Evolutionary conservation across 1,140 invertebrate genomes (phyloP).

Genomic region (Euwallacea similis): DNA sequence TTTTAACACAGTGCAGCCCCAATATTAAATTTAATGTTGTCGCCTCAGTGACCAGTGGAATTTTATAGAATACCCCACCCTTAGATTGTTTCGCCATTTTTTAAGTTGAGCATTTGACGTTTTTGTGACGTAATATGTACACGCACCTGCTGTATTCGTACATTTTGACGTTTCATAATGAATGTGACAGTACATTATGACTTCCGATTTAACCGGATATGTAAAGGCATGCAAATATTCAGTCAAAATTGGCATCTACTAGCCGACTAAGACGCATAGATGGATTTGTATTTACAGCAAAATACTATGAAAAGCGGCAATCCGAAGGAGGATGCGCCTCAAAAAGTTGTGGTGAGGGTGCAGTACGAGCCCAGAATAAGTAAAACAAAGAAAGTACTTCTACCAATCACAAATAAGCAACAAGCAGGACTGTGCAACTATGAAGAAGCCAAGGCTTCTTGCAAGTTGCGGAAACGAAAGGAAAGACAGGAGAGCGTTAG

Average conservation of each 20-base stretch:
- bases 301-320: conserved; percentile 49
- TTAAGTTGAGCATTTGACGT: too few species aligned
- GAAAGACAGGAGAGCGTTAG: conserved; percentile 71
- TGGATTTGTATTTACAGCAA: neutral
- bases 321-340: conserved; percentile 44
- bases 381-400: neutral
- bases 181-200: neutral
- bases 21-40: too few species aligned
- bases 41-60: too few species aligned
- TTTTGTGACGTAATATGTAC: too few species aligned
- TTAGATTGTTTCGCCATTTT: too few species aligned
- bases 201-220: neutral
- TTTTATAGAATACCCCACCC: too few species aligned
- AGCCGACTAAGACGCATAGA: neutral
- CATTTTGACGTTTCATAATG: neutral
- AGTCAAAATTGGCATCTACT: neutral
- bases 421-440: conserved; percentile 33
- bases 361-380: neutral
- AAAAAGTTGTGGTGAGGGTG: conserved; percentile 29
- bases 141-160: too few species aligned
- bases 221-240: neutral
- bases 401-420: neutral
- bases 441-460: conserved; percentile 49
- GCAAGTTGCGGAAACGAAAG: conserved; percentile 68
- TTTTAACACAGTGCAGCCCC: too few species aligned